Percentiles rank a stretch among this genome's conserved stretches.
Conservation (phyloP, 2,888 invertebrate genomes). For the Abrostola tripartita region DNA sequence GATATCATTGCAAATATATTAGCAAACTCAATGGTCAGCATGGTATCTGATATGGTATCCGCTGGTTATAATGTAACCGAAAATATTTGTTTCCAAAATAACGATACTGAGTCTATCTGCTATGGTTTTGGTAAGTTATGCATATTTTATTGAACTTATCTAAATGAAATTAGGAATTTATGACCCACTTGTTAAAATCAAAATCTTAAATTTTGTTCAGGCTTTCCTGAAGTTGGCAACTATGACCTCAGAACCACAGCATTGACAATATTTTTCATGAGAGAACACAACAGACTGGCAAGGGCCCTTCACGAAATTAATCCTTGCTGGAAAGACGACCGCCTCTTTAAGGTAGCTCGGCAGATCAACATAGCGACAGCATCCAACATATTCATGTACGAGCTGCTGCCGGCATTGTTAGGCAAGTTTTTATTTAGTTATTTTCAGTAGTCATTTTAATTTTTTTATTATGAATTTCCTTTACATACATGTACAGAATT, state of each 20-base stretch:
- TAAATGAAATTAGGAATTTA: not conserved
- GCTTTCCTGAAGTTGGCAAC: conserved; percentile 72
- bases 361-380: conserved; percentile 78
- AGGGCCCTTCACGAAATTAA: conserved; percentile 68
- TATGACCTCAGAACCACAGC: conserved; percentile 72
- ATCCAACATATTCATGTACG: conserved; percentile 75
- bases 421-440: conserved; percentile 65
- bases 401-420: conserved; percentile 72
- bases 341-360: conserved; percentile 76
- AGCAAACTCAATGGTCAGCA: conserved; percentile 37
- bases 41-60: conserved; percentile 30
- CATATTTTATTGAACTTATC: not conserved
- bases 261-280: conserved; percentile 75
- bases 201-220: conserved; percentile 41
- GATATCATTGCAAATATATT: conserved; percentile 39
- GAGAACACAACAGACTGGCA: conserved; percentile 79
- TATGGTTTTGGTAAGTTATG: conserved; percentile 73
- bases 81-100: conserved; percentile 67
- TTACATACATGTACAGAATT: too few relatives aligned
- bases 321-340: conserved; percentile 80
- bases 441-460: not conserved
- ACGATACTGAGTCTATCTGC: conserved; percentile 65
- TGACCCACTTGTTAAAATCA: not conserved
- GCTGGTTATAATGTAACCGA: conserved; percentile 31
- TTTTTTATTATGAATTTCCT: not conserved